phyloP scores from a whole-genome alignment of 2,113 vertebrate genomes.

The Rana temporaria region DNA sequence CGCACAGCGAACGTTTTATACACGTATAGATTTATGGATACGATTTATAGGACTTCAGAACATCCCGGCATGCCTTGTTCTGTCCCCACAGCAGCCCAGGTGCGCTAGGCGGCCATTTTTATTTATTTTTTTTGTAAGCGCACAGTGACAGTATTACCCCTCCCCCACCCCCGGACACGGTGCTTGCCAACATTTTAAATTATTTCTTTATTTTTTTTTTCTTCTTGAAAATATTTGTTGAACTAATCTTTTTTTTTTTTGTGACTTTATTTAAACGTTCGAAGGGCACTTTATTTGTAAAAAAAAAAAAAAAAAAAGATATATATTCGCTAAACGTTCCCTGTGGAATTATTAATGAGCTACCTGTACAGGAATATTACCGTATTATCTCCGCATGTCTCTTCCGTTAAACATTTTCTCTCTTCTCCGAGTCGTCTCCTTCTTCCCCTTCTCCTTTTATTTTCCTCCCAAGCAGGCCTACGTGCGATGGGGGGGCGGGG shows the following conservation, averaged over 20 bases:
- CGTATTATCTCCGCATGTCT: neutral
- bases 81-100: too few species aligned
- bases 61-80: too few species aligned
- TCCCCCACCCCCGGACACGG: conserved; percentile 8
- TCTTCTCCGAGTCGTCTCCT: neutral
- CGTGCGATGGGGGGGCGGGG: neutral
- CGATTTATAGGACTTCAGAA: too few species aligned
- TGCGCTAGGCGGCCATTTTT: too few species aligned
- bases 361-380: conserved; percentile 20
- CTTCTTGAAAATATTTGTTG: conserved; percentile 23
- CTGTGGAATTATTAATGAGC: neutral
- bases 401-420: neutral
- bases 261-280: conserved; percentile 34
- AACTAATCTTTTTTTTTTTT: conserved; percentile 10
- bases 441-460: too few species aligned
- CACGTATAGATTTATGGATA: too few species aligned
- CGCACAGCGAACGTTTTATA: too few species aligned
- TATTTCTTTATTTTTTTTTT: conserved; percentile 44
- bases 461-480: neutral
- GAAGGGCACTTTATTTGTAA: conserved; percentile 56
- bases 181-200: conserved; percentile 51
- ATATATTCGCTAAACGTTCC: neutral
- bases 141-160: conserved; percentile 50
- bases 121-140: neutral
- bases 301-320: neutral